phyloP scores from a whole-genome alignment of 2,113 vertebrate species.

The Hippocampus guttulatus region DNA sequence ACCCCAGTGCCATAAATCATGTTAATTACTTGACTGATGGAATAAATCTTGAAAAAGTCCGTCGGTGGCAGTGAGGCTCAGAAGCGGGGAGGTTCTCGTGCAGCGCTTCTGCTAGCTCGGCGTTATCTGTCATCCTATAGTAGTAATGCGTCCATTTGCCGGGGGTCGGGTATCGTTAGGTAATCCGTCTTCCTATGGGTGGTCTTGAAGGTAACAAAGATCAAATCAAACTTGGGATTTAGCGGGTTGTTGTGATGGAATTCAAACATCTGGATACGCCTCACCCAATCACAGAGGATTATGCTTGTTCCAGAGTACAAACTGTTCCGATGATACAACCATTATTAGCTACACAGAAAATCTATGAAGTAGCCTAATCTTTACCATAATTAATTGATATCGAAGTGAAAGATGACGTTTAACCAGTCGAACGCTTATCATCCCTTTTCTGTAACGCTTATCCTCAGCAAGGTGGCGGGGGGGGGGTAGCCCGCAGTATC shows the following conservation, averaged over 20 bases:
- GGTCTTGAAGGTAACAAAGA: slow-evolving; percentile 55
- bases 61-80: slow-evolving; percentile 47
- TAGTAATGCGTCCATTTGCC: slow-evolving; percentile 76
- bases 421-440: no score
- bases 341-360: neutral
- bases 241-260: neutral
- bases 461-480: no score
- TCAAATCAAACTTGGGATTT: slow-evolving; percentile 41
- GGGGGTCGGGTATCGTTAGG: slow-evolving; percentile 51
- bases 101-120: slow-evolving; percentile 65
- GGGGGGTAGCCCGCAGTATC: neutral
- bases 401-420: neutral
- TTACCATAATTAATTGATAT: neutral
- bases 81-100: slow-evolving; percentile 63
- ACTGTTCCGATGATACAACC: neutral
- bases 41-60: slow-evolving; percentile 74
- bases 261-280: neutral
- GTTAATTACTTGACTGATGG: slow-evolving; percentile 79
- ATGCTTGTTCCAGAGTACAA: neutral
- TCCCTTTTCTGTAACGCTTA: no score
- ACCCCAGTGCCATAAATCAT: slow-evolving; percentile 74
- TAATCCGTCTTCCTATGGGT: slow-evolving; percentile 71
- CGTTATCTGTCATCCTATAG: slow-evolving; percentile 70
- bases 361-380: neutral
- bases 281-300: neutral